Base-by-base conservation (phyloP, 2,888 invertebrate genomes). In the Acrobasis repandana region DNA sequence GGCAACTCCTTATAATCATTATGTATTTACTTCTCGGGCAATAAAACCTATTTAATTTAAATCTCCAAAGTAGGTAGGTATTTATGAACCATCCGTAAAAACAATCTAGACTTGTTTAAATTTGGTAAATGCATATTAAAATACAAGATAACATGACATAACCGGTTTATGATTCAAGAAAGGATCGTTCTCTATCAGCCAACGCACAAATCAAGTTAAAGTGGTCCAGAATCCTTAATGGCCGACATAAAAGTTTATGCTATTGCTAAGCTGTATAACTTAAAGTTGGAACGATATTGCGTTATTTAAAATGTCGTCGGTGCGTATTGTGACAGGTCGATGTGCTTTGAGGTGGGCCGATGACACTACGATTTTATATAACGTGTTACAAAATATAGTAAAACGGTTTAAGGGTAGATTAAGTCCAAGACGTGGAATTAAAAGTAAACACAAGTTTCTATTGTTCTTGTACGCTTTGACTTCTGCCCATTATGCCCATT, bases 211-310 rank as follows among this genome's bases (percentile, higher is more conserved):
- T 58, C 49, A 58, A 38, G 36, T 34, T n/a, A 11, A 38, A 58
- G 58, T 58, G 48, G 58, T 20, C 49, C 58, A 58, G 49, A 33
- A 58, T 58, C 49, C 49, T 49, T 58, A 58, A 49, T 58, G 58
- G 58, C 49, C 3, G 38, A 58, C 49, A 58, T 58, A 49, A 52
- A 60, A 60, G 60, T 60, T 60, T 60, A 60, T 54, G 54, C 36
- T 54, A 54, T 54, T 54, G 54, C 54, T 54, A 38, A 54, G 38
- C 14, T 38, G 11, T 38, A 54, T 38, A 38, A 54, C 20, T 52
- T 54, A 38, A 54, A 20, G 54, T 54, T 14, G 18, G 3, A 38
- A 52, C 51, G 51, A 54, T 28, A 51, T 34, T 51, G 51, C 33
- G 28, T 50, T 28, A 28, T 50, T 50, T 50, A 50, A 28, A 50